A percentile compares a stretch with the other conserved stretches of the same genome.
These are phyloP conservation scores for Kryptopterus vitreolus DNA, from an alignment of 2,797 vertebrate genomes.

Conservation along the genomic window DNA sequence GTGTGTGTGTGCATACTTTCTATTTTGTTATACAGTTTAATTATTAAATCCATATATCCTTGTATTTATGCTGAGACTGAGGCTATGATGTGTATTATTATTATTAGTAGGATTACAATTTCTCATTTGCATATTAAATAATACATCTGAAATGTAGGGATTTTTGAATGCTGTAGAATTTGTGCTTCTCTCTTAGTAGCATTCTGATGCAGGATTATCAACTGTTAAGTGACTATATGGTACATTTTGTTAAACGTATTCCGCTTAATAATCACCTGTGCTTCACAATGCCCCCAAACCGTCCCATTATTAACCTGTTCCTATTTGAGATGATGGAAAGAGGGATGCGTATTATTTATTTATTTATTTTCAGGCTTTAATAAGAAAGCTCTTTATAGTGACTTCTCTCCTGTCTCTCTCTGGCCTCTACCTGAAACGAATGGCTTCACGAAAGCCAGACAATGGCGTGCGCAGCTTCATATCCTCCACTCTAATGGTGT, in stretches of 20 bases:
- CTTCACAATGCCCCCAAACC: not conserved
- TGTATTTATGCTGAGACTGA: not conserved
- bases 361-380: slow-evolving; percentile 35
- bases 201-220: not conserved
- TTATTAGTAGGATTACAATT: not conserved
- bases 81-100: not conserved
- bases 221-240: not conserved
- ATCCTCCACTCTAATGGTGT: slow-evolving; percentile 43
- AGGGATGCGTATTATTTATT: not conserved
- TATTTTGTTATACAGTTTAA: not conserved
- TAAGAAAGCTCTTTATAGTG: slow-evolving; percentile 34
- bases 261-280: not conserved
- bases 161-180: not conserved
- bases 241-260: not conserved
- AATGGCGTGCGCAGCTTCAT: slow-evolving; percentile 36
- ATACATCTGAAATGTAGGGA: not conserved
- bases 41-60: not conserved
- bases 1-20: not conserved
- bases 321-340: slow-evolving; percentile 1
- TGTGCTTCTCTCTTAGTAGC: not conserved
- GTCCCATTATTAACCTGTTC: not conserved
- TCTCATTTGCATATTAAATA: not conserved
- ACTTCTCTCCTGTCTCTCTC: slow-evolving; percentile 26
- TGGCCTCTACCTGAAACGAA: slow-evolving; percentile 46
- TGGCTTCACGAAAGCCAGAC: slow-evolving; percentile 29